Percentiles rank a stretch among this genome's conserved stretches.
Evolutionary conservation across 2,113 vertebrate species (phyloP).

Genomic region (Platycercus adscitus): DNA sequence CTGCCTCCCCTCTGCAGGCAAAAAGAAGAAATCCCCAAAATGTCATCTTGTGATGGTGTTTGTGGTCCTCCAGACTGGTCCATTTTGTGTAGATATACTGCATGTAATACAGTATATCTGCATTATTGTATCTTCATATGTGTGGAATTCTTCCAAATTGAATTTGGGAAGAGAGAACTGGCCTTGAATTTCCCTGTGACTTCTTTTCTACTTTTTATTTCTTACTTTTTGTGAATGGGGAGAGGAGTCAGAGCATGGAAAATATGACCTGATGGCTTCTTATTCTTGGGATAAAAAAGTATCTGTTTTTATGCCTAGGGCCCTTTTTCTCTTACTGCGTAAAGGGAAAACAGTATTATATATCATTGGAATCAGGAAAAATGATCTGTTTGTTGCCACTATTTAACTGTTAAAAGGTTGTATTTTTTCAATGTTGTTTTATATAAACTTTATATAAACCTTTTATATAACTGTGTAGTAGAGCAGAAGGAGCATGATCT

Average conservation of each 20-base stretch:
- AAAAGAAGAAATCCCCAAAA: neutral
- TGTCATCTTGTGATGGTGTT: neutral
- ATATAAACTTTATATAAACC: neutral
- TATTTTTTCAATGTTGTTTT: neutral
- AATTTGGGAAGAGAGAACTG: neutral
- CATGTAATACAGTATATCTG: neutral
- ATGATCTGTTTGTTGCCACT: neutral
- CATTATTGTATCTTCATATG: neutral
- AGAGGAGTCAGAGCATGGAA: neutral
- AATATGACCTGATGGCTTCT: neutral
- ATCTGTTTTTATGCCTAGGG: neutral
- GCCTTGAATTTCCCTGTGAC: neutral
- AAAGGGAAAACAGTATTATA: neutral
- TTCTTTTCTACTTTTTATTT: neutral
- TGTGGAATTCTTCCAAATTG: neutral
- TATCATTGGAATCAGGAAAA: neutral
- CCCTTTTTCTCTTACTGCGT: neutral
- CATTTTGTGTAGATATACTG: neutral
- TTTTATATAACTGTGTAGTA: neutral
- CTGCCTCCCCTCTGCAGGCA: neutral
- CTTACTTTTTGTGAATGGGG: neutral
- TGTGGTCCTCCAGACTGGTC: neutral
- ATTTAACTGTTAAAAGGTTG: neutral
- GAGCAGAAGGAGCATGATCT: neutral
- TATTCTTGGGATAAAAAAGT: neutral